phyloP scores from a whole-genome alignment of 2,113 vertebrate species.

The Garra rufa region DNA sequence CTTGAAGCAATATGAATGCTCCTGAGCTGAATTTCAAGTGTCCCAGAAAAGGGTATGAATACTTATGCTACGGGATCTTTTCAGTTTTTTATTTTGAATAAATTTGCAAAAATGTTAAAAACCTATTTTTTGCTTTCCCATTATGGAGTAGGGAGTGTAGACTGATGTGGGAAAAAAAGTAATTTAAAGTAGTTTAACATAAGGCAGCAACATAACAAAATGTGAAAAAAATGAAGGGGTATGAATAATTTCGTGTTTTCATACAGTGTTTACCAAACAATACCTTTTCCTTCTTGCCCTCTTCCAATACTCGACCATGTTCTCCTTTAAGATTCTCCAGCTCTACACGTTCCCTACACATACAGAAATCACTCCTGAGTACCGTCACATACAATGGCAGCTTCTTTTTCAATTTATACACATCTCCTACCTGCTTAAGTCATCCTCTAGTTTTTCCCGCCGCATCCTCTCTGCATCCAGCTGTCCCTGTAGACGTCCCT shows the following conservation, averaged over 20 bases:
- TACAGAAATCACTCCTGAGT: constrained; percentile 19
- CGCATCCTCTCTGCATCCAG: constrained; percentile 86
- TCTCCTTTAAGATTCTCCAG: constrained; percentile 90
- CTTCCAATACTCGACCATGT: constrained; percentile 85
- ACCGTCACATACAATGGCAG: constrained; percentile 7
- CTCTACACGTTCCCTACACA: constrained; percentile 85
- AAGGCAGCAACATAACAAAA: too few species aligned
- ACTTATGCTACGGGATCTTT: too few species aligned
- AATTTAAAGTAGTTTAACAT: too few species aligned
- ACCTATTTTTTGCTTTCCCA: too few species aligned
- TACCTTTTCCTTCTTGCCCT: constrained; percentile 96
- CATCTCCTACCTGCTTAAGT: constrained; percentile 84
- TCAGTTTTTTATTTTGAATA: too few species aligned
- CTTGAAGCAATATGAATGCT: too few species aligned
- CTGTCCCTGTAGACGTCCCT: constrained; percentile 84
- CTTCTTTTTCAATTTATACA: background rate
- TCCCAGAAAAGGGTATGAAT: too few species aligned
- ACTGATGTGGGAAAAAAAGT: too few species aligned
- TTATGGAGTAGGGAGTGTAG: too few species aligned
- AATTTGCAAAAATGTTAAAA: too few species aligned
- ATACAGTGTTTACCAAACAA: background rate
- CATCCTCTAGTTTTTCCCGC: constrained; percentile 88
- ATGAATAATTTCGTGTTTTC: background rate
- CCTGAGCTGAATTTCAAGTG: too few species aligned
- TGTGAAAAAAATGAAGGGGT: too few species aligned